Base-by-base conservation (phyloP, 2,113 vertebrate species). In the Poecile atricapillus region DNA sequence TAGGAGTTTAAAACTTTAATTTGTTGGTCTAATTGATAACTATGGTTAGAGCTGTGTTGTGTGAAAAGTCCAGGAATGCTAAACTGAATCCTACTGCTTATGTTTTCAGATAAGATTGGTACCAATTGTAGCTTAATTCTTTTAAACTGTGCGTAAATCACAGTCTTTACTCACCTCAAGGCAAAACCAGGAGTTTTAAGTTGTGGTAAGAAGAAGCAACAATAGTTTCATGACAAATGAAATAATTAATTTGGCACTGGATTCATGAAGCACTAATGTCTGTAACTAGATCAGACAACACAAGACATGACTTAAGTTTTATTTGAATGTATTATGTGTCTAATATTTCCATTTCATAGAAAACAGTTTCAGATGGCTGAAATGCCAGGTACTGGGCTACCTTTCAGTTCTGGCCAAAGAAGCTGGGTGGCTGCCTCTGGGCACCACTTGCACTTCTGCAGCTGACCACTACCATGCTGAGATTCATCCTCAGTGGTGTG, bases 381-480 rank as follows among this genome's bases (percentile, higher is more conserved):
- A 94, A 35, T 1, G 69, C 15, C 46, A 93, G 49, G 14, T 53
- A 16, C 25, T 43, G 37, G 27, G 13, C 24, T 28, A 15, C 17
- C 6, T 81, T 65, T 50, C 33, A 33, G 11, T n/a, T 91, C 69
- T 68, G 55, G 41, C 27, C 33, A 65, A 58, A 69, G 60, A 18
- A 81, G n/a, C 6, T 69, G 18, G 22, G 11, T 8, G 7, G 19
- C 2, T 68, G 23, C 7, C 21, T 65, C 23, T 30, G 62, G 21
- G 73, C 1, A 16, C 4, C 25, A 22, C 35, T 58, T 0, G 0
- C 33, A 55, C 13, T 1, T 2, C 15, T 80, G 30, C 27, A 62
- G 55, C 23, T 63, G 39, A 44, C 19, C 0, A 0, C 28, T 43
- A 9, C 22, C 35, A 60, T 11, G 20, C 33, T 79, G 58, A 68